Conservation (phyloP, 2,113 vertebrate genomes). For the Centropus unirufus region DNA sequence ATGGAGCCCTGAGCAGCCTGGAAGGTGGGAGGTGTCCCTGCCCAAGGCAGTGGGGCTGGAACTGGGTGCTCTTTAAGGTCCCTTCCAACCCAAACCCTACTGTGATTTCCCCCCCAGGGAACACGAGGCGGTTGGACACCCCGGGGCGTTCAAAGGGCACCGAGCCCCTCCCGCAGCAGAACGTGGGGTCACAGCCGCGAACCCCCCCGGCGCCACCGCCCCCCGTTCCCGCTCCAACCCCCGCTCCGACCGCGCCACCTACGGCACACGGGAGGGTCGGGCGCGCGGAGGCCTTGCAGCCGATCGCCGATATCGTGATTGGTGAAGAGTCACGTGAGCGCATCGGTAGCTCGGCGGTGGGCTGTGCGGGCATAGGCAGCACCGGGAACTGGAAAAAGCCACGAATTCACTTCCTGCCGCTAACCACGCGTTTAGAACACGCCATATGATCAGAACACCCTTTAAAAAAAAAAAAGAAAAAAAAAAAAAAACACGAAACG, state of each 20-base stretch:
- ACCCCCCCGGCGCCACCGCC: no score
- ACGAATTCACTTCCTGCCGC: fast-evolving
- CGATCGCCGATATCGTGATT: neutral
- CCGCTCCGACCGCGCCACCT: neutral
- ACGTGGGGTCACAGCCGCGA: no score
- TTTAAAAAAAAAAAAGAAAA: no score
- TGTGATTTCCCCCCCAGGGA: neutral
- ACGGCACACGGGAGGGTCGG: fast-evolving
- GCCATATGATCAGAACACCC: no score
- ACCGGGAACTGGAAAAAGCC: fast-evolving
- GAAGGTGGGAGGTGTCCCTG: no score
- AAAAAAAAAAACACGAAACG: no score
- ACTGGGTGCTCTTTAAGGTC: no score
- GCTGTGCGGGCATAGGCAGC: fast-evolving
- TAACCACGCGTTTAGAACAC: fast-evolving
- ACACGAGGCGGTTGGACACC: neutral
- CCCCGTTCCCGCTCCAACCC: neutral
- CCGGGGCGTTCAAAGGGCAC: no score
- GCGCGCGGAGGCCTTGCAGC: neutral
- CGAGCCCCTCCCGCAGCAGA: neutral
- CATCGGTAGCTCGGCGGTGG: neutral
- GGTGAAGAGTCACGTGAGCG: neutral
- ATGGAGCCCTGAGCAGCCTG: no score
- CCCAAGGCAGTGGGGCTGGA: no score
- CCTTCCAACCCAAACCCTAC: no score